A percentile compares a stretch with the other conserved stretches of the same genome.
phyloP scores from a whole-genome alignment of 2,797 vertebrate genomes.

The Ptychadena robeensis region DNA sequence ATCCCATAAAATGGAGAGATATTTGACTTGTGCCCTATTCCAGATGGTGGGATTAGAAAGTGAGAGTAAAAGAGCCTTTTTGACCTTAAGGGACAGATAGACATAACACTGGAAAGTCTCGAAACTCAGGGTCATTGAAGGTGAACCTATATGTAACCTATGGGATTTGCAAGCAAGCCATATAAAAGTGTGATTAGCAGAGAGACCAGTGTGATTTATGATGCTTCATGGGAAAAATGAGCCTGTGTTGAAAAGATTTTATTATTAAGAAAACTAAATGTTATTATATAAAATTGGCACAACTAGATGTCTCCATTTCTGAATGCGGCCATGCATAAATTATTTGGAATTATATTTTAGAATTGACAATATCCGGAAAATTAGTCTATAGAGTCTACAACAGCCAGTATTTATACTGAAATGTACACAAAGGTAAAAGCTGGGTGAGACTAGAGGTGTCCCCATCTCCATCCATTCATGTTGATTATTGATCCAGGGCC shows the following conservation, averaged over 20 bases:
- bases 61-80: slow-evolving; percentile 36
- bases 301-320: not conserved
- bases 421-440: not conserved
- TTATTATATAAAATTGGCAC: not conserved
- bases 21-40: slow-evolving; percentile 47
- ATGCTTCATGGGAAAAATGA: not conserved
- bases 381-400: too few species aligned
- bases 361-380: not conserved
- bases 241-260: slow-evolving; percentile 18
- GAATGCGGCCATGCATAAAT: not conserved
- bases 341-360: not conserved
- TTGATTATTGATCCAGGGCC: too few species aligned
- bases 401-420: not conserved
- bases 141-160: slow-evolving; percentile 23
- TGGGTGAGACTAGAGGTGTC: too few species aligned
- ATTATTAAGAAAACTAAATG: slow-evolving; percentile 13
- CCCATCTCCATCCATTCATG: too few species aligned
- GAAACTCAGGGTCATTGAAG: slow-evolving; percentile 35
- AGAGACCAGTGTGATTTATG: slow-evolving; percentile 21
- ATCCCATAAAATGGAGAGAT: slow-evolving; percentile 38
- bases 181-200: slow-evolving; percentile 38
- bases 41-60: slow-evolving; percentile 51
- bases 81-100: slow-evolving; percentile 51
- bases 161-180: slow-evolving; percentile 20
- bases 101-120: slow-evolving; percentile 49